Evolutionary conservation across 2,113 vertebrate species (phyloP).

Genomic region (crab-eating macaque (Macaca fascicularis)): DNA sequence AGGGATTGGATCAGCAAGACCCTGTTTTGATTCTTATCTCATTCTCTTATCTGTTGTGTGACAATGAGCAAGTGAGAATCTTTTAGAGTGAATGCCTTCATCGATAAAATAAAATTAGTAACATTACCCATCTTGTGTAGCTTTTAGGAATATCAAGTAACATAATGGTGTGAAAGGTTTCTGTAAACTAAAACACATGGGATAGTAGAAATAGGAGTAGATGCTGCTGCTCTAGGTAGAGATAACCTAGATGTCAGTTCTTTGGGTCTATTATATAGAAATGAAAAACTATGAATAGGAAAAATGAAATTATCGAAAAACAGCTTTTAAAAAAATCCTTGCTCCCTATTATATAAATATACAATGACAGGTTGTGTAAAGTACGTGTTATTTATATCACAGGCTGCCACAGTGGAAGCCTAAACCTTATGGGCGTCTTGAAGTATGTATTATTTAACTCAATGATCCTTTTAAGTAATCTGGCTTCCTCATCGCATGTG

Average conservation of each 20-base stretch:
- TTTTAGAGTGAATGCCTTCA: not conserved
- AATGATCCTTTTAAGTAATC: constrained; percentile 52
- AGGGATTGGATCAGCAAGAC: not conserved
- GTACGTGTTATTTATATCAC: constrained; percentile 65
- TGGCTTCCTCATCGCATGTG: constrained; percentile 12
- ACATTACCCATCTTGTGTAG: not conserved
- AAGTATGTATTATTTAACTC: constrained; percentile 56
- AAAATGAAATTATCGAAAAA: constrained; percentile 14
- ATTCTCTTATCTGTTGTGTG: not conserved
- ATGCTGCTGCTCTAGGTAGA: not conserved
- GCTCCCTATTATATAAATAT: constrained; percentile 53
- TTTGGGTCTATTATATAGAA: not conserved
- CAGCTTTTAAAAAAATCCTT: not conserved
- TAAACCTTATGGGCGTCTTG: constrained; percentile 42
- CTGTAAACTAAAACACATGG: not conserved
- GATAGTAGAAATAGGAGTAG: not conserved
- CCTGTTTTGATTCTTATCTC: not conserved
- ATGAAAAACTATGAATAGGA: not conserved
- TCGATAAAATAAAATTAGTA: not conserved
- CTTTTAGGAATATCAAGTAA: not conserved
- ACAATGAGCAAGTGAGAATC: not conserved
- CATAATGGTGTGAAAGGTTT: not conserved
- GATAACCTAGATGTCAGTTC: not conserved
- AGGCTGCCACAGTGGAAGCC: not conserved
- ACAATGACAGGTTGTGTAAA: constrained; percentile 69